Percentiles rank a stretch among this genome's conserved stretches.
These are phyloP conservation scores for Varanus salvator DNA, from an alignment of 2,113 vertebrate species.

Conservation along the genomic window DNA sequence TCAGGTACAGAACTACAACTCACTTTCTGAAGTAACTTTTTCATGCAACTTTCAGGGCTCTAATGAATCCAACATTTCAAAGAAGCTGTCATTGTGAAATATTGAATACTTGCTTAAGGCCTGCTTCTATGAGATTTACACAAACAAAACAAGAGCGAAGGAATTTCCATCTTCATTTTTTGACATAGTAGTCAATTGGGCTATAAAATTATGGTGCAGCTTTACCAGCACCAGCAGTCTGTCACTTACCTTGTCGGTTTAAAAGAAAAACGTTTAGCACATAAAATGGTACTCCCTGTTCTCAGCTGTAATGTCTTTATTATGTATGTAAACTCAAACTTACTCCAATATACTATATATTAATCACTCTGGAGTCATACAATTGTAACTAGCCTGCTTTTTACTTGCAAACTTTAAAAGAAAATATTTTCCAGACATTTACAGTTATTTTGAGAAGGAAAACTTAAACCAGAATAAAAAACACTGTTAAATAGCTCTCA, in stretches of 20 bases:
- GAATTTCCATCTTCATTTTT: not conserved
- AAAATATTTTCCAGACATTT: not conserved
- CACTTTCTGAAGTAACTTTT: not conserved
- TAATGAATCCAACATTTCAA: not conserved
- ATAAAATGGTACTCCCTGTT: conserved; percentile 40
- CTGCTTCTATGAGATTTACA: not conserved
- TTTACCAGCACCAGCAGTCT: not conserved
- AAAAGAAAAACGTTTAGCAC: conserved; percentile 25
- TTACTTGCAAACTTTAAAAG: conserved; percentile 14
- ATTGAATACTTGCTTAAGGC: not conserved
- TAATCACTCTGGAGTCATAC: not conserved
- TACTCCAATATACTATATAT: not conserved
- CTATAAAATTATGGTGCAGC: not conserved
- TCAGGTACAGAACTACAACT: not conserved
- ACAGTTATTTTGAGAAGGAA: no score
- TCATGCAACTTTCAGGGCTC: not conserved
- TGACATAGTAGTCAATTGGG: not conserved
- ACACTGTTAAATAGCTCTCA: not conserved
- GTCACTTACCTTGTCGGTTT: not conserved
- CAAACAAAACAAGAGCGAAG: not conserved
- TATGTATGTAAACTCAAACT: not conserved
- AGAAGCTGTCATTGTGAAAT: not conserved
- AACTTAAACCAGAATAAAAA: conserved; percentile 1
- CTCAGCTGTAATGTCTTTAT: not conserved
- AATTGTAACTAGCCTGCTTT: not conserved